Conservation (phyloP, 2,888 invertebrate genomes). For the Lacanobia oleracea region DNA sequence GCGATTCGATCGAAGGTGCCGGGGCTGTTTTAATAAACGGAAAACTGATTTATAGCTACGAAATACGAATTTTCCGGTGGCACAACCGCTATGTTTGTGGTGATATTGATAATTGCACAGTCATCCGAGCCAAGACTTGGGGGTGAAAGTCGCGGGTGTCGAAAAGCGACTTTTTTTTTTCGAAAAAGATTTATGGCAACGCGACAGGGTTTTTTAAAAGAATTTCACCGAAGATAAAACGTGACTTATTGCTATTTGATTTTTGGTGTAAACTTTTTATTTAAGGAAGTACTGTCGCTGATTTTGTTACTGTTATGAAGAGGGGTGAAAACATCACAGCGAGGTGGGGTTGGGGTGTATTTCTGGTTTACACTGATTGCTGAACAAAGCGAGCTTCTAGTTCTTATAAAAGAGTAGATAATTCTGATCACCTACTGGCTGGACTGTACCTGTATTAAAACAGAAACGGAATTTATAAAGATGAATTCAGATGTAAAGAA, state of each 20-base stretch:
- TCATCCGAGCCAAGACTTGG: slow-evolving; percentile 77
- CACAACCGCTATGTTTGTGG: slow-evolving; percentile 72
- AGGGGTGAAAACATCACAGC: not conserved
- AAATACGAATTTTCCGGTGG: slow-evolving; percentile 81
- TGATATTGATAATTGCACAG: slow-evolving; percentile 84
- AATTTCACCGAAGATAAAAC: slow-evolving; percentile 51
- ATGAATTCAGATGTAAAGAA: too few relatives aligned
- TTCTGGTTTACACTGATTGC: not conserved
- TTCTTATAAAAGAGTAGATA: not conserved
- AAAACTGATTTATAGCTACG: slow-evolving; percentile 86
- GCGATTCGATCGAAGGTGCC: slow-evolving; percentile 76
- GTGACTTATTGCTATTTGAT: slow-evolving; percentile 58
- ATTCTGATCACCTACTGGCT: not conserved
- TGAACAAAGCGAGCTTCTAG: not conserved
- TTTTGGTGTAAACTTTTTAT: slow-evolving; percentile 56
- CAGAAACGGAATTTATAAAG: too few relatives aligned
- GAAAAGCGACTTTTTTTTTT: slow-evolving; percentile 52
- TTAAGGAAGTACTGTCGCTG: slow-evolving; percentile 17
- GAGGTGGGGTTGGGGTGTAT: not conserved
- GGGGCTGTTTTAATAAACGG: slow-evolving; percentile 84
- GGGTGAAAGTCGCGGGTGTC: slow-evolving; percentile 37
- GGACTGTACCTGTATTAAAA: too few relatives aligned
- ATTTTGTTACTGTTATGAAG: slow-evolving; percentile 25
- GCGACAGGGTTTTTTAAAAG: slow-evolving; percentile 48
- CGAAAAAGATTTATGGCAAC: slow-evolving; percentile 65